These are phyloP conservation scores for Carassius gibelio DNA, from an alignment of 2,113 vertebrate genomes.

Conservation along the genomic window DNA sequence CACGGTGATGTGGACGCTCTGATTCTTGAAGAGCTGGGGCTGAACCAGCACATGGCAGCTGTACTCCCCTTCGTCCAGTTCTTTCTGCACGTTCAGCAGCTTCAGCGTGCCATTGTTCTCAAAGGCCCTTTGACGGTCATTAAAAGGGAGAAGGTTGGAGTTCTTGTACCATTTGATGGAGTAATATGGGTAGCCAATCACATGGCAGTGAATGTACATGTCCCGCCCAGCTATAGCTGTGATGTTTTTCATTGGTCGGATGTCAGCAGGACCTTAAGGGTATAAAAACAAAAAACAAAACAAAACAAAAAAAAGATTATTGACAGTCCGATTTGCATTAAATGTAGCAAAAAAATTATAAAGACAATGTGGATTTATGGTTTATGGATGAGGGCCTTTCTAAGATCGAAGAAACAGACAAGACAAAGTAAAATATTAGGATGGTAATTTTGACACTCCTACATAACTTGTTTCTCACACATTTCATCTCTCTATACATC, in stretches of 20 bases:
- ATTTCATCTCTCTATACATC: background rate
- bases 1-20: slow-evolving; percentile 91
- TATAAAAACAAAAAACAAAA: background rate
- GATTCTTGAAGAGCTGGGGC: slow-evolving; percentile 81
- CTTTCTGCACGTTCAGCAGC: slow-evolving; percentile 91
- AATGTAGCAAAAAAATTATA: slow-evolving; percentile 38
- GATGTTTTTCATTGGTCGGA: slow-evolving; percentile 98
- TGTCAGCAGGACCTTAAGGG: slow-evolving; percentile 88
- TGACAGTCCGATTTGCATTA: background rate
- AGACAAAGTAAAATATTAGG: background rate
- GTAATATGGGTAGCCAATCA: slow-evolving; percentile 97
- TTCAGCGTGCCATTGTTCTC: slow-evolving; percentile 97
- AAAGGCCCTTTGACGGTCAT: slow-evolving; percentile 95
- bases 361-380: slow-evolving; percentile 12
- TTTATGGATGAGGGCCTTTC: slow-evolving; percentile 21
- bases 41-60: slow-evolving; percentile 95
- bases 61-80: slow-evolving; percentile 94
- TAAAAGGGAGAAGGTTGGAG: slow-evolving; percentile 94
- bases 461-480: background rate
- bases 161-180: slow-evolving; percentile 99
- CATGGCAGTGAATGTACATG: slow-evolving; percentile 95
- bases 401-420: background rate
- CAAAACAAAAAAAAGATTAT: slow-evolving; percentile 29
- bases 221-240: slow-evolving; percentile 95
- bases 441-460: background rate